Percentiles rank a stretch among this genome's conserved stretches.
These are phyloP conservation scores for Sanderia malayensis DNA, from an alignment of 30 jellyfish, hydroid and myxozoan genomes.

Conservation along the genomic window DNA sequence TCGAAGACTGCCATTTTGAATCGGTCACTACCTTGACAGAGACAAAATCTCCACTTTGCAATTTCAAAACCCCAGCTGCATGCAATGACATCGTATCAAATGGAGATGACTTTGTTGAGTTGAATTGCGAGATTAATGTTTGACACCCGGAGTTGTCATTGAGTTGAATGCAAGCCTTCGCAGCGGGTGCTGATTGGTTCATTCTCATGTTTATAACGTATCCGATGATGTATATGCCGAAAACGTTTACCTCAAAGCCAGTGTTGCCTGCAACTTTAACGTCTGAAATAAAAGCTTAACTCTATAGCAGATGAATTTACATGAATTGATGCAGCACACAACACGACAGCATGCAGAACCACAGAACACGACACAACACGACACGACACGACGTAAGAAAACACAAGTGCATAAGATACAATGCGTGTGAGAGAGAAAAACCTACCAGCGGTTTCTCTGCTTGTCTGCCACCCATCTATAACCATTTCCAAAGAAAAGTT, in stretches of 20 bases:
- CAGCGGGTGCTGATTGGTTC: not conserved
- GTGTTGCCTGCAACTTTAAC: not conserved
- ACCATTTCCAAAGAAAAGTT: not conserved
- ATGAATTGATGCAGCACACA: too few relatives aligned
- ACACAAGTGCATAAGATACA: not conserved
- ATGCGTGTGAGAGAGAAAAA: not conserved
- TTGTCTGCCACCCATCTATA: slow-evolving; percentile 13
- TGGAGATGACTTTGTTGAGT: not conserved
- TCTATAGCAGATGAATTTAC: too few relatives aligned
- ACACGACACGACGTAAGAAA: not conserved
- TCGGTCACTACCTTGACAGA: slow-evolving; percentile 9
- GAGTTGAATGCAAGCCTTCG: slow-evolving; percentile 19
- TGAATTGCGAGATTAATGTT: slow-evolving; percentile 44
- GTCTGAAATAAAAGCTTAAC: too few relatives aligned
- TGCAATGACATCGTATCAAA: slow-evolving; percentile 8
- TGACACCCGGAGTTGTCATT: slow-evolving; percentile 16
- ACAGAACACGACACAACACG: not conserved
- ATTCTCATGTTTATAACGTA: slow-evolving; percentile 9
- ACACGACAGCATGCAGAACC: not conserved
- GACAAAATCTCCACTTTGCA: slow-evolving; percentile 20
- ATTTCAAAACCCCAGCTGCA: slow-evolving; percentile 40
- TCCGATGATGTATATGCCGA: slow-evolving; percentile 29
- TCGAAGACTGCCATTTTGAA: slow-evolving; percentile 12
- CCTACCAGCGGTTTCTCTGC: not conserved
- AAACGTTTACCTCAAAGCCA: slow-evolving; percentile 13